Percentiles rank a stretch among this genome's conserved stretches.
Conservation (phyloP, 2,113 vertebrate species). For the Origma solitaria region DNA sequence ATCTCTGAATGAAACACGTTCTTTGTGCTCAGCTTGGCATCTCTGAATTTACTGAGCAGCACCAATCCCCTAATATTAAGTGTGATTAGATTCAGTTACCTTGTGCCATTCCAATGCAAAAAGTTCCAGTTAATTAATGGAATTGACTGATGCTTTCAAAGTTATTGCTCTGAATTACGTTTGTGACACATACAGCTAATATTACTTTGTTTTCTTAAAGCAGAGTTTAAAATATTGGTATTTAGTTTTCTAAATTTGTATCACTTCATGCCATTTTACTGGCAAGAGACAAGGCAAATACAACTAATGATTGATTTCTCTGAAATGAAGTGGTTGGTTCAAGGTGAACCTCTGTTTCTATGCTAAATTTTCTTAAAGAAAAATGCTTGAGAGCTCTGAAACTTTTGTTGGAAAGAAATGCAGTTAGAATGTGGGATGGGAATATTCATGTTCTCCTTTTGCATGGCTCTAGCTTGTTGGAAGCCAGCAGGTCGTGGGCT, state of each 20-base stretch:
- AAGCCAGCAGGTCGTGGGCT: neutral
- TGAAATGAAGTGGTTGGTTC: neutral
- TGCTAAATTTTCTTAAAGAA: neutral
- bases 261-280: neutral
- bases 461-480: neutral
- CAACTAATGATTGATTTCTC: neutral
- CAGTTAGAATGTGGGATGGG: neutral
- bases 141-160: neutral
- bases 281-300: neutral
- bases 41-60: neutral
- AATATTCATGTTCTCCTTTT: neutral
- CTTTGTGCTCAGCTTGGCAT: neutral
- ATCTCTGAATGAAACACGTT: neutral
- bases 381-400: neutral
- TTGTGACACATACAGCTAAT: neutral
- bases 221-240: neutral
- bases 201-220: neutral
- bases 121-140: neutral
- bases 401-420: neutral
- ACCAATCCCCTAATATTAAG: neutral
- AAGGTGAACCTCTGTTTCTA: neutral
- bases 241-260: neutral
- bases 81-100: neutral
- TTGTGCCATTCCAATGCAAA: neutral
- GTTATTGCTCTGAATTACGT: neutral